Evolutionary conservation across 1,140 invertebrate genomes (phyloP), one percentile per base, ranked within the genome.

Genomic region (Lasaia peninsularis): DNA sequence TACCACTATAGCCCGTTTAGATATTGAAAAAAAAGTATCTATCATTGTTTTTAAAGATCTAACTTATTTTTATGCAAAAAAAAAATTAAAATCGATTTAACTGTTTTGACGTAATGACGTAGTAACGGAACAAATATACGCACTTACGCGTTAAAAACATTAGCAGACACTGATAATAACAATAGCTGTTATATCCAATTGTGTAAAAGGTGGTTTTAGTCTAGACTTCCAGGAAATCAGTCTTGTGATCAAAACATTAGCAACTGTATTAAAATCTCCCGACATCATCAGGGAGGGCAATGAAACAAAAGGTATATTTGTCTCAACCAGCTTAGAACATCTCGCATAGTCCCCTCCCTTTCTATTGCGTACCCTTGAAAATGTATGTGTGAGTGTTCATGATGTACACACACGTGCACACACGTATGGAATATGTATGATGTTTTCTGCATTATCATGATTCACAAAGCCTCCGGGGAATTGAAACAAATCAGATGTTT

Each of bases 181-280:
- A n/a, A n/a, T n/a, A n/a, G n/a, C n/a, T n/a, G n/a, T n/a, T n/a
- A n/a, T n/a, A n/a, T n/a, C n/a, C n/a, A n/a, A n/a, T n/a, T n/a
- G n/a, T n/a, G 10, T 28, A 28, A 44, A 40, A 21, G 52, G 16
- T 54, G 24, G 37, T 44, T 24, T 6, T 10, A 21, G 34, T 34
- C 48, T 55, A 63, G 53, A 54, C 50, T 57, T 50, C 52, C 24
- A 63, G 54, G 51, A 63, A 67, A 63, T 63, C 21, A 58, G 34
- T 54, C 66, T 57, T 62, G 49, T 62, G 60, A 71, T 59, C 56
- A 65, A 67, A 75, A 79, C 70, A 76, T 77, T 82, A 80, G 80
- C 75, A 82, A 84, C 78, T 79, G 78, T 87, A 81, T 86, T 85
- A 83, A 79, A 80, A 78, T 80, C 73, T 78, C 75, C 67, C 71